Conservation (phyloP, 37 sponge, comb jelly and placozoan genomes). For the Beroe ovata region DNA sequence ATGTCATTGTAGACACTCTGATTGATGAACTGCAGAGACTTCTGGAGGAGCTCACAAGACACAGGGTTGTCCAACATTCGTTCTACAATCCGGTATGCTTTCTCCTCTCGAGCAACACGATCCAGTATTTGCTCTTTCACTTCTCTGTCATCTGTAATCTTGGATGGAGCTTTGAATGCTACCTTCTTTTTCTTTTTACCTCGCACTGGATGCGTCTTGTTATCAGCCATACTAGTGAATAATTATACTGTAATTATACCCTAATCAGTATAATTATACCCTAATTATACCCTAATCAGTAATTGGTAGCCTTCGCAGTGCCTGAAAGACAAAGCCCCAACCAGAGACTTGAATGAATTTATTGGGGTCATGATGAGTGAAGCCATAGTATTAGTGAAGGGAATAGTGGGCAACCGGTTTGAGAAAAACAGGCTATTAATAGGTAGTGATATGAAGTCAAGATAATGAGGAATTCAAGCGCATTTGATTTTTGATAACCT, state of each 20-base stretch:
- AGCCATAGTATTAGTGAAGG: too few relatives aligned
- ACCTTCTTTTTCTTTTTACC: neutral
- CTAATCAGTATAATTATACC: neutral
- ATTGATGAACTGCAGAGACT: conserved; percentile 26
- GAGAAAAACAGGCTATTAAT: too few relatives aligned
- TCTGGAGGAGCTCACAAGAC: neutral
- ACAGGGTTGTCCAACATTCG: conserved; percentile 40
- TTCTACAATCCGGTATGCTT: conserved; percentile 53
- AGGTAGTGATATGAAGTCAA: too few relatives aligned
- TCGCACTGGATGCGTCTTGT: neutral
- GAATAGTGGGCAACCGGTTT: too few relatives aligned
- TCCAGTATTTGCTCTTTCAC: conserved; percentile 23
- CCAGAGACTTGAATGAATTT: too few relatives aligned
- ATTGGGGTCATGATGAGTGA: too few relatives aligned
- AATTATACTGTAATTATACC: neutral
- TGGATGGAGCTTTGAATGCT: neutral
- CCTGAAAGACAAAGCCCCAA: too few relatives aligned
- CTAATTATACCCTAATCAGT: neutral
- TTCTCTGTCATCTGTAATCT: neutral
- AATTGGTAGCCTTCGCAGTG: neutral
- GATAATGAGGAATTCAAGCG: too few relatives aligned
- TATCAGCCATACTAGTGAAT: neutral
- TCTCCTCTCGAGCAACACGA: conserved; percentile 61
- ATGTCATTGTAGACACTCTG: conserved; percentile 63
- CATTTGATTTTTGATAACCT: too few relatives aligned